A percentile compares a stretch with the other conserved stretches of the same genome.
Conservation (phyloP, 2,888 invertebrate species). For the Tridacna gigas region DNA sequence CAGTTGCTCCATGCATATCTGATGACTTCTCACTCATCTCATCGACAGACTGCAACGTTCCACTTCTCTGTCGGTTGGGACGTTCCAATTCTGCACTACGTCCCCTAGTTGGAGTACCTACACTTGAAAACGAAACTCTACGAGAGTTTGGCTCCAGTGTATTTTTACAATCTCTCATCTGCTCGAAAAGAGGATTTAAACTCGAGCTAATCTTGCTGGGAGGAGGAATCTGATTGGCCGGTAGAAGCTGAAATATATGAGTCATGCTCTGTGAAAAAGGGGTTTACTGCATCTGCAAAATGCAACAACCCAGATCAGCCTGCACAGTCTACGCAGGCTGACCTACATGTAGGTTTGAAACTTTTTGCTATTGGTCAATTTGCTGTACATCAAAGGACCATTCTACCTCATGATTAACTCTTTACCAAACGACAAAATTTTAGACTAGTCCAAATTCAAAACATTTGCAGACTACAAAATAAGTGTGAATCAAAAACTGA, state of each 20-base stretch:
- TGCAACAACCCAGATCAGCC: too few relatives aligned
- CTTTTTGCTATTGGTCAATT: too few relatives aligned
- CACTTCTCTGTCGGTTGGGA: slow-evolving; percentile 48
- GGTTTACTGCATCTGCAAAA: too few relatives aligned
- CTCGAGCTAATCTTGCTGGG: slow-evolving; percentile 76
- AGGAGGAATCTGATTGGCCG: slow-evolving; percentile 78
- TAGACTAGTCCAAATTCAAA: too few relatives aligned
- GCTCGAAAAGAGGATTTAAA: slow-evolving; percentile 70
- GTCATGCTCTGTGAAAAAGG: too few relatives aligned
- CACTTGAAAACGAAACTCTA: slow-evolving; percentile 63
- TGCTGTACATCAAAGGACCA: too few relatives aligned
- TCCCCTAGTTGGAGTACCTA: slow-evolving; percentile 33
- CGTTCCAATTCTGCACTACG: slow-evolving; percentile 45
- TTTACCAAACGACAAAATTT: too few relatives aligned
- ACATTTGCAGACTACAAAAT: too few relatives aligned
- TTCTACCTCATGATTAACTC: too few relatives aligned
- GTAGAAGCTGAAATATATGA: slow-evolving; percentile 74
- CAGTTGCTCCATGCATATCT: slow-evolving; percentile 17
- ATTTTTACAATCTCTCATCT: slow-evolving; percentile 44
- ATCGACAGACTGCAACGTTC: slow-evolving; percentile 48
- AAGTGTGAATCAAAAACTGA: too few relatives aligned
- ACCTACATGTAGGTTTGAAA: too few relatives aligned
- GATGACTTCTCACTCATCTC: slow-evolving; percentile 33
- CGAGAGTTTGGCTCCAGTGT: slow-evolving; percentile 55
- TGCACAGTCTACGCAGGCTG: too few relatives aligned